These are phyloP conservation scores for Chaenodraco wilsoni DNA, from an alignment of 2,797 vertebrate species.

Conservation along the genomic window DNA sequence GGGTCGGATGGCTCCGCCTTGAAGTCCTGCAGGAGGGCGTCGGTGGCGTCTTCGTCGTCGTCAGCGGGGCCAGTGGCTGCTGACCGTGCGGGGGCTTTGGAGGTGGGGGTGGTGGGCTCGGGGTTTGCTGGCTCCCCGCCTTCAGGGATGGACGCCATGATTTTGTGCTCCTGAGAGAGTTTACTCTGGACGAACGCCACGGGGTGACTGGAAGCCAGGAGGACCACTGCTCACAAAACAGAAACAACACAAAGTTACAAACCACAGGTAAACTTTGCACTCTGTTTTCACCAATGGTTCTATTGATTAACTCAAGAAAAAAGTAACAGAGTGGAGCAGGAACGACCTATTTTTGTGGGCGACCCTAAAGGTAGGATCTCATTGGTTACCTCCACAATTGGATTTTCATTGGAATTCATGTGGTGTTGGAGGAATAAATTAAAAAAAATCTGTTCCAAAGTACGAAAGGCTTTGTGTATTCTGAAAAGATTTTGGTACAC, in stretches of 20 bases:
- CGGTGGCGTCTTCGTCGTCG: neutral
- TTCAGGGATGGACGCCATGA: constrained; percentile 52
- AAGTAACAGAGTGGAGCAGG: too few species aligned
- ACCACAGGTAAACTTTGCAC: too few species aligned
- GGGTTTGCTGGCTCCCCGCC: constrained; percentile 60
- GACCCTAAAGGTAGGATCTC: too few species aligned
- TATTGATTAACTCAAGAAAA: too few species aligned
- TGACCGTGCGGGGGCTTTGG: constrained; percentile 19
- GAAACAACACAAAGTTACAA: neutral
- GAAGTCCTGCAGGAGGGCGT: constrained; percentile 52
- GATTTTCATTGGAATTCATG: too few species aligned
- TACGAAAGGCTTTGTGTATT: too few species aligned
- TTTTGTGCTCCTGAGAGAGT: constrained; percentile 69
- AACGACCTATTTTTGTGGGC: too few species aligned
- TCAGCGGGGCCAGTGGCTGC: neutral
- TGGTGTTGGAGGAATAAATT: too few species aligned
- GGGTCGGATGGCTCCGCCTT: constrained; percentile 65
- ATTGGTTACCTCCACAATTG: too few species aligned
- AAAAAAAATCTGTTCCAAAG: too few species aligned
- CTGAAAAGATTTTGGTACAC: too few species aligned
- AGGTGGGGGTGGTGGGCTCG: constrained; percentile 55
- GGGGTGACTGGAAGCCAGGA: constrained; percentile 82
- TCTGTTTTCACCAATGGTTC: too few species aligned
- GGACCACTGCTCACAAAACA: constrained; percentile 60
- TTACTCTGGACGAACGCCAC: constrained; percentile 88